Percentiles rank a stretch among this genome's conserved stretches.
These are phyloP conservation scores for Etheostoma cragini DNA, from an alignment of 2,113 vertebrate species.

Conservation along the genomic window DNA sequence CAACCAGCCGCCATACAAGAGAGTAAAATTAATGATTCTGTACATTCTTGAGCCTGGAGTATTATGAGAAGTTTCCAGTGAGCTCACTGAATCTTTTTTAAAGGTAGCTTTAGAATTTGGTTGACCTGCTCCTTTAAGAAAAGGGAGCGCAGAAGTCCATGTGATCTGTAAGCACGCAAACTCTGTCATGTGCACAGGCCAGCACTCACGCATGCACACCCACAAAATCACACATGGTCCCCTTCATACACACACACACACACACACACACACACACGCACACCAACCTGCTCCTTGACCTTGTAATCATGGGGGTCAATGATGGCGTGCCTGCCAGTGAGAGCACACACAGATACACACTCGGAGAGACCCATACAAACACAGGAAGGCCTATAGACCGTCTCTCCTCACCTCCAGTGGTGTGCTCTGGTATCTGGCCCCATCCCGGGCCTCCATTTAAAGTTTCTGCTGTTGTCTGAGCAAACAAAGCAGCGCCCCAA, in stretches of 20 bases:
- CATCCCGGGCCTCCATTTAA: constrained; percentile 78
- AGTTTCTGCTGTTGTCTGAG: constrained; percentile 82
- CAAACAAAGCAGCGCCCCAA: constrained; percentile 82
- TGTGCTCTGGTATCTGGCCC: constrained; percentile 75
- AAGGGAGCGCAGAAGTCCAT: constrained; percentile 45
- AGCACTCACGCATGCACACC: constrained; percentile 23
- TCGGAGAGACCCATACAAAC: constrained; percentile 49
- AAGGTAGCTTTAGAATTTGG: constrained; percentile 53
- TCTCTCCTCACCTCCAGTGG: constrained; percentile 74
- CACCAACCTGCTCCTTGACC: constrained; percentile 68
- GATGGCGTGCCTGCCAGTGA: constrained; percentile 69
- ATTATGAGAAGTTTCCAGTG: constrained; percentile 61
- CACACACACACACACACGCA: constrained; percentile 20
- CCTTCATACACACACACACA: constrained; percentile 8
- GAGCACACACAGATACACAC: constrained; percentile 56
- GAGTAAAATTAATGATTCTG: constrained; percentile 31
- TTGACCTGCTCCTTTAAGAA: constrained; percentile 59
- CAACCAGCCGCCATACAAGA: neutral
- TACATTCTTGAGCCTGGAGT: constrained; percentile 23
- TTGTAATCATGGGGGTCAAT: constrained; percentile 80
- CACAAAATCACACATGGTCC: constrained; percentile 22
- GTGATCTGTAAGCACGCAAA: constrained; percentile 60
- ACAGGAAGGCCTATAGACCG: constrained; percentile 62
- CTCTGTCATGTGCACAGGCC: constrained; percentile 30
- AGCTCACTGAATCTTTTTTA: constrained; percentile 44